Evolutionary conservation across 35 echinoderm and acorn worm genomes (phyloP), one percentile per base, ranked within the genome.

Genomic region (Lytechinus variegatus): DNA sequence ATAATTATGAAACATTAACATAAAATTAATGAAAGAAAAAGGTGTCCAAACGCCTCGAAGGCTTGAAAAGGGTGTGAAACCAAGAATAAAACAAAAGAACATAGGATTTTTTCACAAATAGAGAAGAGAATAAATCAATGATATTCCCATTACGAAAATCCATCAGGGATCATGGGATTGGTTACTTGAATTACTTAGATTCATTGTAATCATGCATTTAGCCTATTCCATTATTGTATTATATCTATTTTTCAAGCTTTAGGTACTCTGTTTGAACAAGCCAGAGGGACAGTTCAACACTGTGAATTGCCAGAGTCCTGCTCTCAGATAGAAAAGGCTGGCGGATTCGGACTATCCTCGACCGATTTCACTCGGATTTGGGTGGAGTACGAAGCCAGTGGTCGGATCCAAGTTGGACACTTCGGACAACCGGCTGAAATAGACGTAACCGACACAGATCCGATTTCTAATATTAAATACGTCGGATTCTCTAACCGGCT

Each of bases 361-460:
- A 90, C 88, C 13, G 27, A 44, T 33, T 90, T 90, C 28, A 44
- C 9, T 90, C 88, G 88, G 88, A 14, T 90, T 3, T 90, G 88
- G 88, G 88, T 90, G 88, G n/a, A 13, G 29, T 90, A 90, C 52
- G 88, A 90, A 54, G 52, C 11, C 88, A 90, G 52, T 10, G 88
- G 88, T 54, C 88, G 88, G 27, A 29, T 90, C 88, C 88, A 54
- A 90, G 29, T 90, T 12, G 88, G 88, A 12, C 24, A 19, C 28
- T 44, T 52, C 88, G 88, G 88, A 90, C 29, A 52, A 90, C 88
- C 29, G 9, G 88, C 88, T 14, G 21, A 4, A 5, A 11, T 90
- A 6, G 88, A 90, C 88, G 88, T 90, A 19, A 54, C 52, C 88
- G 88, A 90, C 52, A 54, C 88, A 44, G 88, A 90, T 54, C 88